Evolutionary conservation across 2,888 invertebrate genomes (phyloP).

Genomic region (Orchestes rusci): DNA sequence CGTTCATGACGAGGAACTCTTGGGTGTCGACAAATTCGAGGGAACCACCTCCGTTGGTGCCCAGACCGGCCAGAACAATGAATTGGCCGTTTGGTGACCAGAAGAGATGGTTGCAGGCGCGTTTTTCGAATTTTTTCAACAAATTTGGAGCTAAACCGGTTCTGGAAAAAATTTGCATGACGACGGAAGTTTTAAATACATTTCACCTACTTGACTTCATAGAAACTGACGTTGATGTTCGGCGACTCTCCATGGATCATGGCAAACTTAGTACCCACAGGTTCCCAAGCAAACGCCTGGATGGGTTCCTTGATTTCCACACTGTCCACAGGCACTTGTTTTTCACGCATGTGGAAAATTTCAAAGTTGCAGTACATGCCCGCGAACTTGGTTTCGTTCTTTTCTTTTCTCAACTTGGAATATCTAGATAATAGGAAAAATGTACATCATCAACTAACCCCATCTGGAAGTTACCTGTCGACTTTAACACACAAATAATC

Average conservation of each 20-base stretch:
- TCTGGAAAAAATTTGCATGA: conserved; percentile 45
- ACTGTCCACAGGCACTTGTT: conserved; percentile 90
- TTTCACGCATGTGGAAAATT: conserved; percentile 97
- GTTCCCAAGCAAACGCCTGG: conserved; percentile 97
- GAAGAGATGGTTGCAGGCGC: conserved; percentile 84
- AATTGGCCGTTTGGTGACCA: conserved; percentile 97
- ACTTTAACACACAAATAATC: conserved; percentile 97
- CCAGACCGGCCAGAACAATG: conserved; percentile 85
- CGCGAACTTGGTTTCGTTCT: conserved; percentile 87
- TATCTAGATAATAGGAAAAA: too few relatives aligned
- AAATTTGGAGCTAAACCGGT: conserved; percentile 83
- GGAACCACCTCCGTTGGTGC: conserved; percentile 80
- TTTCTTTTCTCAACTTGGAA: conserved; percentile 74
- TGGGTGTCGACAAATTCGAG: conserved; percentile 93
- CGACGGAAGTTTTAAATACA: too few relatives aligned
- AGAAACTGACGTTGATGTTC: conserved; percentile 85
- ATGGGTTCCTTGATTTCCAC: conserved; percentile 92
- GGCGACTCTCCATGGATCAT: conserved; percentile 91
- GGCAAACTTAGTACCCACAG: conserved; percentile 90
- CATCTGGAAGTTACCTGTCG: too few relatives aligned
- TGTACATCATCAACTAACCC: too few relatives aligned
- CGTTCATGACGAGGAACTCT: conserved; percentile 92
- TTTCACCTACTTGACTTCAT: conserved; percentile 54
- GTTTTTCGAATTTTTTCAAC: conserved; percentile 82
- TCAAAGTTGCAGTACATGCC: conserved; percentile 99